Conservation (phyloP, 2,113 vertebrate genomes). For the Elachura formosa region DNA sequence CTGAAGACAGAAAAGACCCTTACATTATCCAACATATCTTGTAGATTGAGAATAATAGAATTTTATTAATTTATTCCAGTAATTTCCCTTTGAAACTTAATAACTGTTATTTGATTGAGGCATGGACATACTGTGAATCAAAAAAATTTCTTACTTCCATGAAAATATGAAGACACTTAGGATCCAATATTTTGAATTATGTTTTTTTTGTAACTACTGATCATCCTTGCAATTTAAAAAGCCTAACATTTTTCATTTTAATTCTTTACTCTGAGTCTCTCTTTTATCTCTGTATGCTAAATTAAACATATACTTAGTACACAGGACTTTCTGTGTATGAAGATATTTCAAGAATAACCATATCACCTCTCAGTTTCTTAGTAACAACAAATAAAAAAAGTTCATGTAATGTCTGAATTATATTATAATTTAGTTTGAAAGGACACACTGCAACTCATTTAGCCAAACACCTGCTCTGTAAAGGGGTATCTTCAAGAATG, state of each 20-base stretch:
- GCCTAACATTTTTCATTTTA: background rate
- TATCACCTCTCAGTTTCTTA: background rate
- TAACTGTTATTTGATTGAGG: background rate
- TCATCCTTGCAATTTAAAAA: background rate
- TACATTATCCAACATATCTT: background rate
- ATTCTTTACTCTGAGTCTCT: background rate
- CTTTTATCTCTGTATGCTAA: background rate
- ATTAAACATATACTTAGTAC: background rate
- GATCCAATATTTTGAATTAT: background rate
- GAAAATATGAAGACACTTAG: background rate
- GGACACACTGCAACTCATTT: background rate
- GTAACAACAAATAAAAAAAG: background rate
- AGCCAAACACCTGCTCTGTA: background rate
- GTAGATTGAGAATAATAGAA: background rate
- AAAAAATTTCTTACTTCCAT: background rate
- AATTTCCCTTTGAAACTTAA: background rate
- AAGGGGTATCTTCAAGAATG: background rate
- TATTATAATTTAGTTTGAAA: background rate
- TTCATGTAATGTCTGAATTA: background rate
- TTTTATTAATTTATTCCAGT: background rate
- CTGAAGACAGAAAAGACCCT: background rate
- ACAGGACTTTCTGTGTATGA: background rate
- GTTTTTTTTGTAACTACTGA: background rate
- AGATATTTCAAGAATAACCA: background rate
- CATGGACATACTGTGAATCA: background rate